Base-by-base conservation (phyloP, 2,888 invertebrate genomes). In the Leptinotarsa rubiginosa region DNA sequence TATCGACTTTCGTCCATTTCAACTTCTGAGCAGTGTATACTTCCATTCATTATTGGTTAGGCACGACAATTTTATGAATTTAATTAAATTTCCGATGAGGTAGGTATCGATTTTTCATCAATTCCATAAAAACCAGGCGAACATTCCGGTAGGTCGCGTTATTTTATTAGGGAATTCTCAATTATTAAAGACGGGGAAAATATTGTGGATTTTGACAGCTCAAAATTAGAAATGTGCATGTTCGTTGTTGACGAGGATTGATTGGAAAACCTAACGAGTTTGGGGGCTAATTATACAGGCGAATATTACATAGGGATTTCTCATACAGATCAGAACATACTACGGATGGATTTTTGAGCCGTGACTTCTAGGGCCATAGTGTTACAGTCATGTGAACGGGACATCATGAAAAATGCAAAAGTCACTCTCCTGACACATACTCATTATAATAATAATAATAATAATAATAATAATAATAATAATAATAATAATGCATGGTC, bases 31-130 rank as follows among this genome's bases (percentile, higher is more conserved):
- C 7, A 52, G n/a, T 52, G 7, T 52, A 52, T 4, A 22, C 31
- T 62, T 62, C n/a, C 62, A 15, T 18, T 62, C n/a, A 4, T 12
- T 15, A 62, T 15, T 62, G 25, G n/a, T 41, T 22, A 4, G 7
- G 31, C 10, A 12, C 31, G 16, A 41, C n/a, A 7, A 62, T 41
- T 31, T 62, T 62, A 62, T 62, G 62, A 62, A 12, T 62, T 62
- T 41, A 41, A 62, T 62, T n/a, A 62, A 25, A 62, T 25, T 31
- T n/a, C 13, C 16, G 18, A 31, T n/a, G 41, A 41, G n/a, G 41
- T 16, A 31, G 41, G n/a, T 62, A 62, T 62, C 41, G 62, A 62
- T 62, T 62, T 62, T 62, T n/a, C 62, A 62, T 62, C 16, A 62
- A 41, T 31, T 62, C 16, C n/a, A n/a, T 41, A 31, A 16, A 2